Conservation (phyloP, 2,797 vertebrate species). For the Macropodus opercularis region DNA sequence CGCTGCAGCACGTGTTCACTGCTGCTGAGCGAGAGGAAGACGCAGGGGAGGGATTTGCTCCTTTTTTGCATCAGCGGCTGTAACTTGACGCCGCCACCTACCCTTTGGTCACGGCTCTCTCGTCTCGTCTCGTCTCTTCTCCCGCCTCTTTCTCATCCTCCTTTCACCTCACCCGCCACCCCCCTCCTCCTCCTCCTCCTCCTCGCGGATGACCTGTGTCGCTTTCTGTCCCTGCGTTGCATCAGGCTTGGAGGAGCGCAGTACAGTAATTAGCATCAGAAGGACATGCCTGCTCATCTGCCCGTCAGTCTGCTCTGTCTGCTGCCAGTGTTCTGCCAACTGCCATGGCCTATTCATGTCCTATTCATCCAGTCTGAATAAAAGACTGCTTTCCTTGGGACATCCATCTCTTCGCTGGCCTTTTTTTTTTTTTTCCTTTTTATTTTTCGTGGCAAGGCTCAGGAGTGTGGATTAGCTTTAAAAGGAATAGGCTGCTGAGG, state of each 20-base stretch:
- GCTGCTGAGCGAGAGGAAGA: constrained; percentile 39
- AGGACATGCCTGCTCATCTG: constrained; percentile 61
- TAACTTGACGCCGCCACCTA: constrained; percentile 53
- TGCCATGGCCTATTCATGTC: constrained; percentile 70
- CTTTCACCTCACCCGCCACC: constrained; percentile 20
- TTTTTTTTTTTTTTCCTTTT: constrained; percentile 52
- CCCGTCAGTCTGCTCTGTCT: constrained; percentile 56
- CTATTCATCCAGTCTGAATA: constrained; percentile 72
- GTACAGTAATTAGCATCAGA: constrained; percentile 76
- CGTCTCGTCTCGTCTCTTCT: constrained; percentile 22
- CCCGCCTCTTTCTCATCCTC: constrained; percentile 6
- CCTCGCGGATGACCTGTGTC: constrained; percentile 43
- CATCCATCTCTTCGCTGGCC: constrained; percentile 64
- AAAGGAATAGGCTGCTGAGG: constrained; percentile 65
- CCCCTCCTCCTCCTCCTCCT: constrained; percentile 7
- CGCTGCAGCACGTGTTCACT: constrained; percentile 40
- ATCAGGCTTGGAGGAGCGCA: constrained; percentile 56
- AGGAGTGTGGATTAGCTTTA: constrained; percentile 67
- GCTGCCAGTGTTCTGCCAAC: constrained; percentile 62
- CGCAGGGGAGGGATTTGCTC: constrained; percentile 49
- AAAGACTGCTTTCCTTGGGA: constrained; percentile 69
- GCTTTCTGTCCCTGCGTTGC: constrained; percentile 67
- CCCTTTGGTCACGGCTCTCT: constrained; percentile 39
- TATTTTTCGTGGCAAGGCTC: constrained; percentile 50
- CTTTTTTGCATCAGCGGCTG: constrained; percentile 74